Evolutionary conservation across 2,797 vertebrate species (phyloP).

Genomic region (Valencia hispanica): DNA sequence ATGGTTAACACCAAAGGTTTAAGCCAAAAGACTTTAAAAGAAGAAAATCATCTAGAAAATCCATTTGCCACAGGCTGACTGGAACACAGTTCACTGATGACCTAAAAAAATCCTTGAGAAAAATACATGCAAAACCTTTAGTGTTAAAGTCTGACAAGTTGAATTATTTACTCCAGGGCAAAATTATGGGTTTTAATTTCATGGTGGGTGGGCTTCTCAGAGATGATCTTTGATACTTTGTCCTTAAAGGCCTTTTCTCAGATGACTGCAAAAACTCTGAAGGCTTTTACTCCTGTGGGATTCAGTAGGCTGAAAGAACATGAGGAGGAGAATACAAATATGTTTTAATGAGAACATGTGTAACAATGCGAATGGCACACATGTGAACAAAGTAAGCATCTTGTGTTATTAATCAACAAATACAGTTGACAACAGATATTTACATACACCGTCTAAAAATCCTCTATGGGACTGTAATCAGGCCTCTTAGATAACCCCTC

Average conservation of each 20-base stretch:
- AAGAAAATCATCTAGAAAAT: constrained; percentile 29
- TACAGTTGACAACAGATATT: neutral
- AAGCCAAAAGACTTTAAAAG: constrained; percentile 13
- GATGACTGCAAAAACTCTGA: constrained; percentile 96
- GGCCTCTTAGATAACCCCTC: neutral
- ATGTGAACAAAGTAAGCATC: neutral
- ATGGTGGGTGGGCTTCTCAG: constrained; percentile 52
- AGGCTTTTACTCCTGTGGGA: constrained; percentile 92
- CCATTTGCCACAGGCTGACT: constrained; percentile 20
- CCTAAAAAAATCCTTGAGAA: constrained; percentile 44
- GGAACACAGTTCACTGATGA: constrained; percentile 23
- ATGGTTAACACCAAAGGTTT: constrained; percentile 7
- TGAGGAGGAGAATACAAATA: neutral
- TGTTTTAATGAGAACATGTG: neutral
- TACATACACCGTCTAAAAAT: neutral
- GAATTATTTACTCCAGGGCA: constrained; percentile 39
- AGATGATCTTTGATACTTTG: constrained; percentile 38
- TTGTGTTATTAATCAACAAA: neutral
- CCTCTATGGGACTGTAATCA: too few species aligned
- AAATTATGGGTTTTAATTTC: constrained; percentile 59
- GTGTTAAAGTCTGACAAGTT: constrained; percentile 8
- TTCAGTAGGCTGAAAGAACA: constrained; percentile 85
- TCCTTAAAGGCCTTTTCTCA: constrained; percentile 77
- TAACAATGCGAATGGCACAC: neutral
- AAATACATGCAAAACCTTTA: constrained; percentile 38